Evolutionary conservation across 2,113 vertebrate species (phyloP).

Genomic region (Osmerus mordax): DNA sequence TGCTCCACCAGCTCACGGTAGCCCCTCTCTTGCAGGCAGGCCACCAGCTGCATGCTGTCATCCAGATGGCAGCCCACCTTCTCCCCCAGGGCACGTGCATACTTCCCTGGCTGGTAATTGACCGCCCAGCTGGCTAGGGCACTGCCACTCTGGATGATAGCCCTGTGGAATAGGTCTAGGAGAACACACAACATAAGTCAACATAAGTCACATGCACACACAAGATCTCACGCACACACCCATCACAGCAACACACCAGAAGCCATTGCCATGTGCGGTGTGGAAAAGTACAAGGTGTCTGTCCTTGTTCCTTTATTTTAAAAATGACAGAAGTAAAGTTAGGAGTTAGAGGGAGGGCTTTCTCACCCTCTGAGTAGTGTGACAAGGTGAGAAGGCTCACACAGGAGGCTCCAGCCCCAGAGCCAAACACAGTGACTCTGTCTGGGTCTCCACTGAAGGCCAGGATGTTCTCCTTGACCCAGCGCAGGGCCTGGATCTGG

Average conservation of each 20-base stretch:
- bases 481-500: conserved; percentile 94
- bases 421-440: conserved; percentile 94
- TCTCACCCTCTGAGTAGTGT: conserved; percentile 94
- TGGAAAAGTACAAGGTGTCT: background rate
- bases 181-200: conserved; percentile 43
- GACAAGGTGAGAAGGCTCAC: conserved; percentile 93
- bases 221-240: background rate
- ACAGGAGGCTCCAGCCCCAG: conserved; percentile 95
- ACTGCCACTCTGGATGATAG: conserved; percentile 97
- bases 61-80: conserved; percentile 92
- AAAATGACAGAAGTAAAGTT: background rate
- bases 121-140: conserved; percentile 98
- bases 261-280: background rate
- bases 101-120: conserved; percentile 97
- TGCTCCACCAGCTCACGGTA: conserved; percentile 92
- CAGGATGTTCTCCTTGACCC: conserved; percentile 95
- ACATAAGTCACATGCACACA: conserved; percentile 12
- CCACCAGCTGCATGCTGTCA: conserved; percentile 87
- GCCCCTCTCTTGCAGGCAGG: conserved; percentile 88
- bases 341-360: conserved; percentile 7
- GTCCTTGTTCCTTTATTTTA: background rate
- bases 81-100: conserved; percentile 87
- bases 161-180: conserved; percentile 95
- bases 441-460: conserved; percentile 91
- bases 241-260: background rate